phyloP scores from a whole-genome alignment of 1,140 invertebrate species.

The Psix sp. region DNA sequence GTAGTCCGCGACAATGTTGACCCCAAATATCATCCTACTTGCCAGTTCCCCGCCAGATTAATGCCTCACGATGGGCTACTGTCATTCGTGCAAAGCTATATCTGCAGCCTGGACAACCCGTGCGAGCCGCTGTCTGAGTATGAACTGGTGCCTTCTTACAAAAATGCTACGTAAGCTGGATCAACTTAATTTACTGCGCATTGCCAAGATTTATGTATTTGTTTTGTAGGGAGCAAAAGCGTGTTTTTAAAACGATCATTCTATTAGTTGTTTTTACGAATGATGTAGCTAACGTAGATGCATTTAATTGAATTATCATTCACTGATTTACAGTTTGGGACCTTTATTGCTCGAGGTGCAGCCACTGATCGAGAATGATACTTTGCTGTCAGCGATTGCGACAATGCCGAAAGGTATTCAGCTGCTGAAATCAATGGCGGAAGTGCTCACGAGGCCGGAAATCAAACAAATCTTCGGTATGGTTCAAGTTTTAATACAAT shows the following conservation, averaged over 20 bases:
- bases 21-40: constrained; percentile 77
- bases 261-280: too few relatives aligned
- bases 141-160: constrained; percentile 80
- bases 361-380: constrained; percentile 74
- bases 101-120: constrained; percentile 81
- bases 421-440: constrained; percentile 79
- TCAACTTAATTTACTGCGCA: constrained; percentile 30
- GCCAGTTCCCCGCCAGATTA: constrained; percentile 81
- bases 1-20: constrained; percentile 78
- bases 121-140: constrained; percentile 79
- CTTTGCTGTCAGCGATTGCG: constrained; percentile 75
- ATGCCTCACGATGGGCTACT: constrained; percentile 80
- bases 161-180: constrained; percentile 79
- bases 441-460: constrained; percentile 79
- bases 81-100: constrained; percentile 81
- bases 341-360: constrained; percentile 74
- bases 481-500: constrained; percentile 41
- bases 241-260: too few relatives aligned
- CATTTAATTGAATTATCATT: too few relatives aligned
- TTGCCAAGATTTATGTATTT: constrained; percentile 6
- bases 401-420: constrained; percentile 79
- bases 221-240: not conserved
- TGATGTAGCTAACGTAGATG: too few relatives aligned
- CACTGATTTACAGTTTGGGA: constrained; percentile 49
- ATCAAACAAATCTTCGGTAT: constrained; percentile 79